Base-by-base conservation (phyloP, 2,113 vertebrate species). In the Neotragus pygmaeus region DNA sequence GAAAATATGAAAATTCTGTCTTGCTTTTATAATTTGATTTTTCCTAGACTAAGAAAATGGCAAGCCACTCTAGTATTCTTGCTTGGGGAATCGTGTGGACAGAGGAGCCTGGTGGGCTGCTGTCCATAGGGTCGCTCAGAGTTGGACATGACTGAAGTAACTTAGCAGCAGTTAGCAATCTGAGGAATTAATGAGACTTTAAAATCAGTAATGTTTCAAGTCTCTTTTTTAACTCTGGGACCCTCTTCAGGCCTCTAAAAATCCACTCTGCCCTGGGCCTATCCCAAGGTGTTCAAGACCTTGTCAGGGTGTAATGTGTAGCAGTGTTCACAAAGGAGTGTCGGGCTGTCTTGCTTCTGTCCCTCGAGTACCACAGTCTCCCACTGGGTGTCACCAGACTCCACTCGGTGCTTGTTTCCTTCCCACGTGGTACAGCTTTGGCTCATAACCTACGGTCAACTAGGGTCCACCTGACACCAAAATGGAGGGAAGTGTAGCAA, bases 381-480 rank as follows among this genome's bases (percentile, higher is more conserved):
- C 97, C 88, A 77, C 64, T 25, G 83, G 47, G 47, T 88, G 47
- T 83, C 80, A 91, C 87, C 88, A 94, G 25, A 89, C 62, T 89
- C 83, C 53, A 64, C 49, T 21, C 2, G 39, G 84, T 49, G 23
- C 58, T 64, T 2, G 33, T 9, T 66, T 93, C 28, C 30, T 75
- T 95, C 21, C n/a, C 30, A 4, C 1, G 15, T 77, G 47, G 66
- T 39, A 4, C 43, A 28, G 25, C 2, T 45, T 13, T 64, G 13
- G 7, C 75, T 33, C 5, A 3, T 82, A 39, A 45, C 21, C 5
- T n/a, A 30, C 30, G 53, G n/a, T 47, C 43, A 66, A 2, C 43
- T 25, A 47, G 0, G 30, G 27, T 66, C 3, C 27, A 21, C 77
- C 16, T 85, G 30, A 77, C 57, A n/a, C 39, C 11, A 23, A 30